Base-by-base conservation (phyloP, 1,140 invertebrate genomes). In the Globodera ellingtonae region DNA sequence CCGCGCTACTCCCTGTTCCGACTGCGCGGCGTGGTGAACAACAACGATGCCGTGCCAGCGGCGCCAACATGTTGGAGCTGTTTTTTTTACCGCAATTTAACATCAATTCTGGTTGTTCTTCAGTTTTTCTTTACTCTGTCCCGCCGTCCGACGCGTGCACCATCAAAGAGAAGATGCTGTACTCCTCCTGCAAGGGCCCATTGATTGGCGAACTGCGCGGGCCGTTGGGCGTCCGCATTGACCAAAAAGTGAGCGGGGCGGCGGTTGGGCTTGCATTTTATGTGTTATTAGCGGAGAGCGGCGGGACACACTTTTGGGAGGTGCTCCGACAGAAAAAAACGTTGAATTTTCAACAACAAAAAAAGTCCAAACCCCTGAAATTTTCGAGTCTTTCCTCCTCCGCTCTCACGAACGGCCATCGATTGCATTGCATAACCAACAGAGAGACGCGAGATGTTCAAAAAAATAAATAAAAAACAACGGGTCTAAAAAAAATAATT, bases 161-260 rank as follows among this genome's bases (percentile, higher is more conserved):
- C n/a, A 89, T 88, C 78, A 88, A 88, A 75, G 87, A 88, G 72
- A 71, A 84, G 46, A 88, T 88, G 87, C 84, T 88, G 8, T 88
- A 85, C 78, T 89, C 88, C 2, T 83, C 80, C 71, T 88, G 87
- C 80, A 88, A 88, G 69, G 86, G 85, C 0, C 85, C 88, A 48
- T 86, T 88, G 72, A 75, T 88, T 10, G 72, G 79, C 47, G 83
- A 89, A 74, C 82, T 87, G 75, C 71, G 82, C 35, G 80, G 82
- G 0, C 75, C 81, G 62, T 85, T 77, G 66, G 87, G 89, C 52
- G 82, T 88, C 4, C 81, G 84, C 50, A 80, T 88, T 52, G 78
- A 80, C 48, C 89, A 89, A 73, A 89, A 89, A 81, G 87, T 89
- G 35, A 59, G 83, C 72, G 18, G 24, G 72, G 10, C 3, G 50